Evolutionary conservation across 2,888 invertebrate species (phyloP).

Genomic region (Drosophila meridiana): DNA sequence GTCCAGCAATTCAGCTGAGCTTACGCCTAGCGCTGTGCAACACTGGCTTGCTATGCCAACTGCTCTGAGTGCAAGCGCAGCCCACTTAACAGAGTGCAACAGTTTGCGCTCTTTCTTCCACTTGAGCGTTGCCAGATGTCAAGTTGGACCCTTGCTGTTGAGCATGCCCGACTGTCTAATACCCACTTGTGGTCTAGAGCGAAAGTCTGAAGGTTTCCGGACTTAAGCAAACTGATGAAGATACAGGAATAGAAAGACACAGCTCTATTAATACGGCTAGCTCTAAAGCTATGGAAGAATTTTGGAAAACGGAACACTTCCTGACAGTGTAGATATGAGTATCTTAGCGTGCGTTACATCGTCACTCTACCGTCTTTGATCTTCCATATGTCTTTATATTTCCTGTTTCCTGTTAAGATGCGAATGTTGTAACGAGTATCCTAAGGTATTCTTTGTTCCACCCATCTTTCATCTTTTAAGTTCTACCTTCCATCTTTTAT

Average conservation of each 20-base stretch:
- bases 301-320: no score
- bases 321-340: no score
- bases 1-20: background rate
- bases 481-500: background rate
- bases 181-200: background rate
- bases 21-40: background rate
- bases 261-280: no score
- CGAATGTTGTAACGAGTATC: background rate
- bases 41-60: background rate
- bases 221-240: no score
- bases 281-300: no score
- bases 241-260: no score
- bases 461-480: background rate
- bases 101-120: background rate
- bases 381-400: no score
- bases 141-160: background rate
- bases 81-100: background rate
- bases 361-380: no score
- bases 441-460: background rate
- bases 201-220: background rate
- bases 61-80: background rate
- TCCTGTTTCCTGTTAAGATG: background rate
- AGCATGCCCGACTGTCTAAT: background rate
- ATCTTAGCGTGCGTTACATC: no score
- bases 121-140: background rate